These are phyloP conservation scores for Anguilla marmorata DNA, from an alignment of 2,797 vertebrate species.

Conservation along the genomic window DNA sequence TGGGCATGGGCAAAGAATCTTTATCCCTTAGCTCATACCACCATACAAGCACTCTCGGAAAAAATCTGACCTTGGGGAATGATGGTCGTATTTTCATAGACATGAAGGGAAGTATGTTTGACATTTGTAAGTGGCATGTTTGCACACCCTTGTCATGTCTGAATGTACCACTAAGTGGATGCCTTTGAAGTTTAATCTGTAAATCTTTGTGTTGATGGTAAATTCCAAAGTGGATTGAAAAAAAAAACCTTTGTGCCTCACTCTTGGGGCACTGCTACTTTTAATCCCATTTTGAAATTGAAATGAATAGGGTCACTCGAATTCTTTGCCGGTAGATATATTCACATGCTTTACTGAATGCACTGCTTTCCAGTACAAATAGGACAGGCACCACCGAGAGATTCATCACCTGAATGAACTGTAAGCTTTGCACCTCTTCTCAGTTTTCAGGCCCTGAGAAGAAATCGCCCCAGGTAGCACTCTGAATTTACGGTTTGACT, in stretches of 20 bases:
- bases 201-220: conserved; percentile 61
- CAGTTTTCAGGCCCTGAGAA: not conserved
- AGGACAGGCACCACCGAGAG: conserved; percentile 26
- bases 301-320: conserved; percentile 47
- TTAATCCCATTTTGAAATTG: conserved; percentile 53
- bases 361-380: conserved; percentile 48
- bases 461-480: conserved; percentile 56
- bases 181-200: conserved; percentile 64
- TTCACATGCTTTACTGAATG: conserved; percentile 50
- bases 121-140: conserved; percentile 61
- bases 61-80: conserved; percentile 27
- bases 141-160: conserved; percentile 46
- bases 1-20: not conserved
- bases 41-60: not conserved
- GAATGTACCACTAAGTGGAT: conserved; percentile 58
- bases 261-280: conserved; percentile 54
- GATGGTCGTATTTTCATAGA: conserved; percentile 19
- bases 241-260: conserved; percentile 52
- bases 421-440: conserved; percentile 3
- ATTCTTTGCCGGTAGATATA: conserved; percentile 29
- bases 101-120: conserved; percentile 52
- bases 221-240: conserved; percentile 60
- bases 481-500: conserved; percentile 67
- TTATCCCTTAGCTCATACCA: not conserved
- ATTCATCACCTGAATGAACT: conserved; percentile 44